Base-by-base conservation (phyloP, 2,888 invertebrate genomes). In the Leucania comma region DNA sequence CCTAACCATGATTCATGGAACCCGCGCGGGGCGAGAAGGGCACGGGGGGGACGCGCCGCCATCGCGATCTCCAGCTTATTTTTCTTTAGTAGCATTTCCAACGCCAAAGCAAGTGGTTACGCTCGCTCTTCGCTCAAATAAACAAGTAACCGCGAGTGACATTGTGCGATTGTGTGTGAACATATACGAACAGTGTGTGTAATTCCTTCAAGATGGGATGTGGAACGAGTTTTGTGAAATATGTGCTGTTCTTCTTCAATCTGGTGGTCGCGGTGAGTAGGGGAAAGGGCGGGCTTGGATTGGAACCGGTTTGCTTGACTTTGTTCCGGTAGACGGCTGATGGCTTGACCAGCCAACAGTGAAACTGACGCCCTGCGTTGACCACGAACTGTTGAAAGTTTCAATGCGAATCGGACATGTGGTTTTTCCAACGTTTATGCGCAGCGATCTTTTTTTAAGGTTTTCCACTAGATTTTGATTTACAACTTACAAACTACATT, bases 191-290 rank as follows among this genome's bases (percentile, higher is more conserved):
- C 77, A 86, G 97, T 93, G 97, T 97, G 91, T 76, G 72, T 58
- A 63, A 73, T 64, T 77, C 68, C 84, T 88, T 90, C 91, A 96
- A 94, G 90, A 97, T 97, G 97, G 96, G 97, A 95, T 97, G 97
- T 93, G 97, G 97, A 91, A 97, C 97, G 95, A 97, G 97, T 93
- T 97, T 97, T 95, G 97, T 98, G 92, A 98, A 98, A 96, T 98
- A 98, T 94, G 96, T 98, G 87, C 97, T 98, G 88, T 98, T 98
- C 93, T 96, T 98, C 93, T 98, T 98, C 96, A 98, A 98, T 92
- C 94, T 98, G 85, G 86, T 98, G 76, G 97, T 98, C 89, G 97
- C 97, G 96, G 98, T 98, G 94, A 97, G 98, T 97, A 90, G 82
- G 81, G 82, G 85, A 89, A 92, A 90, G 90, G 90, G 90, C 88